These are phyloP conservation scores for Drosophila niveifrons DNA, from an alignment of 2,888 invertebrate species.

Conservation along the genomic window DNA sequence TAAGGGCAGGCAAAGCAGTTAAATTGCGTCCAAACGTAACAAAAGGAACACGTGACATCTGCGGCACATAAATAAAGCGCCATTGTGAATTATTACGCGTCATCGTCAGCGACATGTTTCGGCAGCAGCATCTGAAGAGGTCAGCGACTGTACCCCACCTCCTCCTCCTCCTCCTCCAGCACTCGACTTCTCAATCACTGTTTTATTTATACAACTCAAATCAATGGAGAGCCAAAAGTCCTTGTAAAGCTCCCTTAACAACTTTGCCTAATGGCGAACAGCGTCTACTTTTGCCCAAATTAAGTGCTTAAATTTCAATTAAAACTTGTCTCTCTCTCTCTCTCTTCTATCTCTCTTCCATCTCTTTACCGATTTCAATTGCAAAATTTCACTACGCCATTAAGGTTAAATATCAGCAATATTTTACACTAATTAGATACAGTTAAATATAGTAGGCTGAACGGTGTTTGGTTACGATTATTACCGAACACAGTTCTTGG, in stretches of 20 bases:
- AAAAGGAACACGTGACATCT: slow-evolving; percentile 78
- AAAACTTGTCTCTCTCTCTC: slow-evolving; percentile 61
- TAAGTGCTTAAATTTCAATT: slow-evolving; percentile 82
- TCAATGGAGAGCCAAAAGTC: slow-evolving; percentile 32
- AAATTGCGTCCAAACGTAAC: slow-evolving; percentile 71
- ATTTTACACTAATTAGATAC: slow-evolving; percentile 68
- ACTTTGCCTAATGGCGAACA: slow-evolving; percentile 2
- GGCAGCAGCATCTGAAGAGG: slow-evolving; percentile 28
- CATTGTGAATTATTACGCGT: slow-evolving; percentile 72
- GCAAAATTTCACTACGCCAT: slow-evolving; percentile 44
- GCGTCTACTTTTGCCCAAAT: slow-evolving; percentile 46
- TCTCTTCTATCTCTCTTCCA: not conserved
- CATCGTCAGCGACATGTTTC: slow-evolving; percentile 49
- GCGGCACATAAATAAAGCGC: slow-evolving; percentile 73
- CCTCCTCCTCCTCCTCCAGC: not conserved
- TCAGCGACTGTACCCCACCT: not conserved
- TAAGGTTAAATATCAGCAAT: slow-evolving; percentile 64
- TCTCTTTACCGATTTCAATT: slow-evolving; percentile 47
- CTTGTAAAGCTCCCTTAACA: slow-evolving; percentile 28
- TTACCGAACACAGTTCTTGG: not conserved
- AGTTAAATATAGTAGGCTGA: slow-evolving; percentile 44
- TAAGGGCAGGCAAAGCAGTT: slow-evolving; percentile 38
- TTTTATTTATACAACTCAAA: slow-evolving; percentile 55
- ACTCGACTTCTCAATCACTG: slow-evolving; percentile 8
- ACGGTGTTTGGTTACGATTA: slow-evolving; percentile 11